Evolutionary conservation across 2,888 invertebrate species (phyloP).

Genomic region (Diabrotica balteata): DNA sequence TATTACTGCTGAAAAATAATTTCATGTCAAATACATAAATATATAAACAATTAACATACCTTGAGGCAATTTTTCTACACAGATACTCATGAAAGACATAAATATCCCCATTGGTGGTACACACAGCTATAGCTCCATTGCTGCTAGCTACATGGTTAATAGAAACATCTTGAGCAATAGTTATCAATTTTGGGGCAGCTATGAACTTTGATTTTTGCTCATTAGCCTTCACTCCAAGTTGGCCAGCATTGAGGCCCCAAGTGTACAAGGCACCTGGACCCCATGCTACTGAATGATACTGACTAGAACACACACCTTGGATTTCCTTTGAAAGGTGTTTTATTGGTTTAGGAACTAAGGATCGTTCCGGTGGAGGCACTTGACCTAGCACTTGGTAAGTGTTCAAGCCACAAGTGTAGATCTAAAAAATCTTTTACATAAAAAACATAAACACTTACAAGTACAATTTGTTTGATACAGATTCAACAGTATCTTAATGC

Average conservation of each 20-base stretch:
- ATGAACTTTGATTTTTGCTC: constrained; percentile 57
- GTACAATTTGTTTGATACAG: no score
- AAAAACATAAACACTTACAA: not conserved
- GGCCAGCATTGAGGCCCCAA: constrained; percentile 85
- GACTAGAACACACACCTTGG: constrained; percentile 70
- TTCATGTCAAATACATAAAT: no score
- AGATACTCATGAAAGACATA: constrained; percentile 74
- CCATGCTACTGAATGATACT: constrained; percentile 77
- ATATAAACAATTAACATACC: constrained; percentile 51
- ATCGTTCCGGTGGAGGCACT: constrained; percentile 61
- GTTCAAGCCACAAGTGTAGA: constrained; percentile 72
- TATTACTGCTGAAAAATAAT: no score
- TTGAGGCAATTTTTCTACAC: constrained; percentile 73
- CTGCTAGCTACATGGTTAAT: constrained; percentile 65
- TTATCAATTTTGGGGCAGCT: constrained; percentile 58
- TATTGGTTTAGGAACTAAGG: constrained; percentile 59
- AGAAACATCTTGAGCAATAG: constrained; percentile 48
- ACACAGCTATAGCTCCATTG: constrained; percentile 73
- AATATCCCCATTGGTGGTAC: constrained; percentile 72
- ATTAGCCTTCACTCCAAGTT: constrained; percentile 72
- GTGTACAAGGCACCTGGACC: constrained; percentile 70
- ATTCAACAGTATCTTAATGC: no score
- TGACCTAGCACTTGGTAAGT: constrained; percentile 71
- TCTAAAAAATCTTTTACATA: constrained; percentile 55
- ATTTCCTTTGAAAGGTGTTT: constrained; percentile 53